Conservation (phyloP, 2,113 vertebrate genomes). For the Geococcyx californianus region DNA sequence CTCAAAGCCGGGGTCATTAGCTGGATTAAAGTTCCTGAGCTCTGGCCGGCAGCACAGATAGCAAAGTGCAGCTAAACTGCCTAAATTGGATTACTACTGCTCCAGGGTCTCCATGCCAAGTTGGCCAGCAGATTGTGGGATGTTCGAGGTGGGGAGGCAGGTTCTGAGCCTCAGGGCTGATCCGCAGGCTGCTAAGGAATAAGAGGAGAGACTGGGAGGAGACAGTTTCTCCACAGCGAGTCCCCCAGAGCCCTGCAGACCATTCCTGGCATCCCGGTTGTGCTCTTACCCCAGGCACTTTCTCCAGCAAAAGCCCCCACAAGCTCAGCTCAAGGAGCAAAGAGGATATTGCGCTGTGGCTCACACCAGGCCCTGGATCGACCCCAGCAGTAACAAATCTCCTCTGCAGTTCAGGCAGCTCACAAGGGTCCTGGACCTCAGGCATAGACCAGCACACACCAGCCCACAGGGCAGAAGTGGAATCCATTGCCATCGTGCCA, state of each 20-base stretch:
- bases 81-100: conserved; percentile 64
- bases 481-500: fast-evolving
- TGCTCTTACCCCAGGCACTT: not conserved
- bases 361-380: fast-evolving
- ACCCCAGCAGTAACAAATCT: not conserved
- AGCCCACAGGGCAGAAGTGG: not conserved
- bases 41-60: conserved; percentile 33
- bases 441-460: not conserved
- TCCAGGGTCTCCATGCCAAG: conserved; percentile 22
- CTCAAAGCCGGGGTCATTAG: conserved; percentile 57
- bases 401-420: not conserved
- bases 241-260: not conserved
- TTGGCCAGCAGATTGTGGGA: not conserved
- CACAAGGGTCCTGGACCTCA: fast-evolving
- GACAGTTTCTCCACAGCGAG: fast-evolving
- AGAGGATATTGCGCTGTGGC: not conserved
- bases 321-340: conserved; percentile 18
- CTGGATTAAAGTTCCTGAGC: conserved; percentile 54
- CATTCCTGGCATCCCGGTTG: not conserved
- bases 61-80: conserved; percentile 64
- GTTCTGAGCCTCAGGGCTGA: not conserved
- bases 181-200: not conserved
- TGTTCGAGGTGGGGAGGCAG: not conserved
- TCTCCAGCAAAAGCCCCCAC: conserved; percentile 20
- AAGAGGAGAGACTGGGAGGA: not conserved